A percentile compares a stretch with the other conserved stretches of the same genome.
Evolutionary conservation across 2,113 vertebrate genomes (phyloP).

Genomic region (Cervus canadensis): DNA sequence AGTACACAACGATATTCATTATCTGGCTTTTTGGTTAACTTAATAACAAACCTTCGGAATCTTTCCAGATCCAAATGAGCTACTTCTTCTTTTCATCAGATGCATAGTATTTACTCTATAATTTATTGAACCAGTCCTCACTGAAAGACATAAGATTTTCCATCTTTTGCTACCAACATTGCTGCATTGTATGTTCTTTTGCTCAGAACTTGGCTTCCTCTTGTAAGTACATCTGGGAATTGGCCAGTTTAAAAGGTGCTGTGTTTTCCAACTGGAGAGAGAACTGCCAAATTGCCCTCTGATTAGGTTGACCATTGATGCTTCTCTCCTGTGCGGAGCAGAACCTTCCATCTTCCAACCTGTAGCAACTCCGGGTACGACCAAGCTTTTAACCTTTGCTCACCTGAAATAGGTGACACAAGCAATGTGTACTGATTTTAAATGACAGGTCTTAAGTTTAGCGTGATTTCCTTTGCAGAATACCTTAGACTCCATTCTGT

Average conservation of each 20-base stretch:
- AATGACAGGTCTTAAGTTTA: not conserved
- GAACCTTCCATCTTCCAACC: not conserved
- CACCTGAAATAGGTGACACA: not conserved
- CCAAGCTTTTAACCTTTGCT: constrained; percentile 10
- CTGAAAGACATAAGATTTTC: not conserved
- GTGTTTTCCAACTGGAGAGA: not conserved
- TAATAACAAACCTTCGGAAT: constrained; percentile 26
- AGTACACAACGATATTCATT: not conserved
- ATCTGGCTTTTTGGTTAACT: constrained; percentile 21
- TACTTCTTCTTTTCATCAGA: constrained; percentile 22
- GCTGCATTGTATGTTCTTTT: not conserved
- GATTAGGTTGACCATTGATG: not conserved
- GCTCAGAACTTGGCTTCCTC: not conserved
- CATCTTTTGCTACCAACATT: not conserved
- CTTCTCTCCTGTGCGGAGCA: not conserved
- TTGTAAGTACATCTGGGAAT: constrained; percentile 31
- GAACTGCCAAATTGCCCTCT: not conserved
- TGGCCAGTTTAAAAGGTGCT: not conserved
- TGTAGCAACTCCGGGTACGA: not conserved
- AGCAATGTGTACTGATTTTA: constrained; percentile 22
- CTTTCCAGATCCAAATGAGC: not conserved
- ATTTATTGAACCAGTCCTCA: not conserved
- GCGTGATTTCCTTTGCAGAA: not conserved
- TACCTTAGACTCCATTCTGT: not conserved
- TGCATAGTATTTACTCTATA: not conserved